Base-by-base conservation (phyloP, 2,797 vertebrate species). In the Buceros bicornis region DNA sequence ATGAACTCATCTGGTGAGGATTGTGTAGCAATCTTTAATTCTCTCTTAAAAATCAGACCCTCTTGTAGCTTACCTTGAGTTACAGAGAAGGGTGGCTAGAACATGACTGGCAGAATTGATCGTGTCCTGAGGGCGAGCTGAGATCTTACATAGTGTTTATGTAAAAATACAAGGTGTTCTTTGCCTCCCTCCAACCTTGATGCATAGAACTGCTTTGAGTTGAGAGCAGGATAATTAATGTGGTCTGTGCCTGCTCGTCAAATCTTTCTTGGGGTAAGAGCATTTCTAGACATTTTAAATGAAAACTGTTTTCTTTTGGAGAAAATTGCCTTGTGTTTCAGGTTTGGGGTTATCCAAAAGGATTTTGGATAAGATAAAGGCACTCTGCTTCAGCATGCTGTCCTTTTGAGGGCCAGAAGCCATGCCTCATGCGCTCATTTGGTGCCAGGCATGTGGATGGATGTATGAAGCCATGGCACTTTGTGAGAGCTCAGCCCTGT, bases 211-310 rank as follows among this genome's bases (percentile, higher is more conserved):
- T 87, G 77, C 86, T 82, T 40, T 82, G 82, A 74, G 79, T 67
- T 95, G 90, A 83, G 84, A 67, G 51, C 64, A 35, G 53, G 20
- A 56, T 94, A 93, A 96, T 96, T 94, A 96, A 87, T 89, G 82
- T 90, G 86, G 20, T 91, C 87, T 92, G 54, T 90, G 85, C 87
- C 80, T 95, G 94, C 66, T 91, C 12, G 1, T 87, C 91, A 92
- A 65, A 92, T 69, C 87, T 93, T 95, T 95, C 79, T 92, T 95
- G 80, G 95, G 94, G 94, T 94, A 70, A 88, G 57, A 91, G 9
- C 45, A 73, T 26, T 85, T 87, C 78, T 57, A 67, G 43, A n/a
- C 1, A 2, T 82, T 87, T 89, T n/a, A 88, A 92, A 77, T 71
- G 28, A 84, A 93, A 82, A 88, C 22, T 29, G 7, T 70, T 79